phyloP scores from a whole-genome alignment of 2,888 invertebrate genomes.

The Cheilosia soror region DNA sequence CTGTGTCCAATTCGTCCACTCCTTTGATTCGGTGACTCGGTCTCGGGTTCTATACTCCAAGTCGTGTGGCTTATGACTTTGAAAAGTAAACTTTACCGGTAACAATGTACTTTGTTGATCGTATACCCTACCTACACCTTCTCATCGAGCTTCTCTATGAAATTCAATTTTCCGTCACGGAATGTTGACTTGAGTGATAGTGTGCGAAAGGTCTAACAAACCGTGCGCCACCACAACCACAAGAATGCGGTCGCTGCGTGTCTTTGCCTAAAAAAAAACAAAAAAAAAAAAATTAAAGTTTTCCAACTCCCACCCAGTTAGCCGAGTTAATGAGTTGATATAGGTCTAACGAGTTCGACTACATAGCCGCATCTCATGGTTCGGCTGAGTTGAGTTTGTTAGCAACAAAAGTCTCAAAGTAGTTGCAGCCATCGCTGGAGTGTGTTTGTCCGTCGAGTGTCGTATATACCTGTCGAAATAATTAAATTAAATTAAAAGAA shows the following conservation, averaged over 20 bases:
- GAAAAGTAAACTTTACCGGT: constrained; percentile 48
- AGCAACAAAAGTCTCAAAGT: constrained; percentile 16
- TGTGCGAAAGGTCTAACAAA: constrained; percentile 52
- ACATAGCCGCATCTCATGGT: not conserved
- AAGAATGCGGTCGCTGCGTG: constrained; percentile 58
- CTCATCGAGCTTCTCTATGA: constrained; percentile 12
- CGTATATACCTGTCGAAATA: constrained; percentile 67
- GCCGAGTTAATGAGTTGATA: constrained; percentile 70
- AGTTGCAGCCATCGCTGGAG: not conserved
- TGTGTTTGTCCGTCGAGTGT: constrained; percentile 43
- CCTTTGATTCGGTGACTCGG: constrained; percentile 42
- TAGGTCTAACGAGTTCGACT: constrained; percentile 66
- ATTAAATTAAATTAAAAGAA: constrained; percentile 73
- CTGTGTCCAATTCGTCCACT: constrained; percentile 64
- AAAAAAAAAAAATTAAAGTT: constrained; percentile 11
- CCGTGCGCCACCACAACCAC: constrained; percentile 44
- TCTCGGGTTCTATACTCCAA: constrained; percentile 11
- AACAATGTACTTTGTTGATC: not conserved
- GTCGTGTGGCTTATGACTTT: constrained; percentile 66
- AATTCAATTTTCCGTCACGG: constrained; percentile 70
- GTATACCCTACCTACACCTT: not conserved
- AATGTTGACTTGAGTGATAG: constrained; percentile 58
- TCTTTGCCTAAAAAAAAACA: constrained; percentile 11
- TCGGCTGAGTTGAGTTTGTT: constrained; percentile 14
- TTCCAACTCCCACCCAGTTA: constrained; percentile 17